Percentiles rank a stretch among this genome's conserved stretches.
Conservation (phyloP, 1,140 invertebrate genomes). For the Zophobas atratus region DNA sequence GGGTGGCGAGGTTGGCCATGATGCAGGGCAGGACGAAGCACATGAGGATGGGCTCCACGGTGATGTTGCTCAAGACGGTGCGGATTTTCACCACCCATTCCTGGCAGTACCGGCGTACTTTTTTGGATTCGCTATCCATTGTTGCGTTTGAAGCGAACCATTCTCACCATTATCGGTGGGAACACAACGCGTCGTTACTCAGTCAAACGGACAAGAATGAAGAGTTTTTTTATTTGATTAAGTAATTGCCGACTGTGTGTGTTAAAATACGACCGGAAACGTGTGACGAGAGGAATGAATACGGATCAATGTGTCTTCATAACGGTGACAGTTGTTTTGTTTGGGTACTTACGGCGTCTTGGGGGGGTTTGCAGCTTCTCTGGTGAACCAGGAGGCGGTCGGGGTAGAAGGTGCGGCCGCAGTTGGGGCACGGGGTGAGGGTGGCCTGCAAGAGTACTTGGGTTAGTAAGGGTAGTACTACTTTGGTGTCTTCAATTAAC, state of each 20-base stretch:
- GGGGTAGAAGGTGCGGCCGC: constrained; percentile 79
- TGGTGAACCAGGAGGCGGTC: constrained; percentile 79
- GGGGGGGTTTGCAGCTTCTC: constrained; percentile 71
- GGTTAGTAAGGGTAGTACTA: neutral
- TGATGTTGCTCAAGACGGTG: constrained; percentile 56
- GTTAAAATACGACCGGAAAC: constrained; percentile 35
- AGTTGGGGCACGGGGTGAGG: constrained; percentile 78
- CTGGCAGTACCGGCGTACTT: neutral
- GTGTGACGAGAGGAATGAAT: neutral
- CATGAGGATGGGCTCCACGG: constrained; percentile 71
- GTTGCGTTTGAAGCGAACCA: neutral
- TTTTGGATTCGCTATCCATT: neutral
- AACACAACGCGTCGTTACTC: constrained; percentile 3
- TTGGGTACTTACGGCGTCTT: constrained; percentile 30
- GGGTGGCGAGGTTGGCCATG: constrained; percentile 68
- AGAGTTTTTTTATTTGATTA: constrained; percentile 16
- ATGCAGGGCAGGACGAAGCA: constrained; percentile 70
- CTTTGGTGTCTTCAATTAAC: neutral
- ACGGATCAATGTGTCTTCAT: constrained; percentile 39
- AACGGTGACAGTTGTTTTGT: neutral
- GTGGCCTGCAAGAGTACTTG: constrained; percentile 64
- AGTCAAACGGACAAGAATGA: constrained; percentile 1
- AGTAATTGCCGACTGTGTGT: constrained; percentile 38
- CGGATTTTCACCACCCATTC: constrained; percentile 6
- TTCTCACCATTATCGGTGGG: neutral